Conservation (phyloP, 1,140 invertebrate genomes). For the Neuroterus valhalla region DNA sequence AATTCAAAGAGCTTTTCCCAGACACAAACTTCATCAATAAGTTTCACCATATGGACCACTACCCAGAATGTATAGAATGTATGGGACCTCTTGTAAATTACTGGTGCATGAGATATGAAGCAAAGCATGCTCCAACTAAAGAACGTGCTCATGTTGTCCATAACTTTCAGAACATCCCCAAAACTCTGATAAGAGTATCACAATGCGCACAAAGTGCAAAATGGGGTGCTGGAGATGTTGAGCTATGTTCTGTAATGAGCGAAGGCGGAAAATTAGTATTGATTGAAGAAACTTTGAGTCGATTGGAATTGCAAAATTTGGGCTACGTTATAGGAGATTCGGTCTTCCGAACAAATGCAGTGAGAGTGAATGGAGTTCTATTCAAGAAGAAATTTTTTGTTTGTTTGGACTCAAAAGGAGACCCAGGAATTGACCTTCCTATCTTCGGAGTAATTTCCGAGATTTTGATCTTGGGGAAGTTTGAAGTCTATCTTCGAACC, state of each 20-base stretch:
- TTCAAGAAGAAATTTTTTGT: slow-evolving; percentile 5
- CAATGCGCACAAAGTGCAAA: slow-evolving; percentile 37
- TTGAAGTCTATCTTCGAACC: not conserved
- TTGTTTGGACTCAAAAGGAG: not conserved
- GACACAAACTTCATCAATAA: not conserved
- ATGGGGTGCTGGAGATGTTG: slow-evolving; percentile 35
- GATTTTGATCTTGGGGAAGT: not conserved
- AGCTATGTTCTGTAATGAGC: not conserved
- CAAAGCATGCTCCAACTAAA: slow-evolving; percentile 37
- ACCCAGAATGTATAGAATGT: not conserved
- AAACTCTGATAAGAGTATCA: slow-evolving; percentile 39
- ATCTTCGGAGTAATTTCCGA: slow-evolving; percentile 15
- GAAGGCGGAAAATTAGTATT: slow-evolving; percentile 1
- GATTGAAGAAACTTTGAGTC: not conserved
- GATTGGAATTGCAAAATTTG: not conserved
- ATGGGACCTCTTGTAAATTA: not conserved
- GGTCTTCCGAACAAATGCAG: not conserved
- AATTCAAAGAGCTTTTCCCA: slow-evolving; percentile 4
- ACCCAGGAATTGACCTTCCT: not conserved
- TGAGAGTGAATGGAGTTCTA: not conserved
- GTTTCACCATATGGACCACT: not conserved
- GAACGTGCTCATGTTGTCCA: slow-evolving; percentile 35
- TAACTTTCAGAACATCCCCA: slow-evolving; percentile 41
- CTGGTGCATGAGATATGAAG: slow-evolving; percentile 38
- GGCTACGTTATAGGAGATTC: not conserved